A percentile compares a stretch with the other conserved stretches of the same genome.
These are phyloP conservation scores for Rhinogobio ventralis DNA, from an alignment of 2,797 vertebrate genomes.

Conservation along the genomic window DNA sequence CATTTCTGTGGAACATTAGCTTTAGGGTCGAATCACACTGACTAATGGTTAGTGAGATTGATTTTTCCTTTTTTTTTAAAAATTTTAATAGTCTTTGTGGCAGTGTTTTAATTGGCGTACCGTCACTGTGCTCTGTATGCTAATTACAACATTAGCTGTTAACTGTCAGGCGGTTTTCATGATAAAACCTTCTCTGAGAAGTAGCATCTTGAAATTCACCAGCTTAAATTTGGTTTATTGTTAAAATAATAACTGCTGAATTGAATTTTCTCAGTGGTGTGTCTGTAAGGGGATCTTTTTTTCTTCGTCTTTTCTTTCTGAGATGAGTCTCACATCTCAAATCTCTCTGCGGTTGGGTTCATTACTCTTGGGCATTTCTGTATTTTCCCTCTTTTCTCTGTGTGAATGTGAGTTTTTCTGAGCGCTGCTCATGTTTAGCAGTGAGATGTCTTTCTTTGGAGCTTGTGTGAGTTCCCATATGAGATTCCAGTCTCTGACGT, in stretches of 20 bases:
- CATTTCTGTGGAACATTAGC: not conserved
- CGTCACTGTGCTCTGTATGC: not conserved
- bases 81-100: not conserved
- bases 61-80: not conserved
- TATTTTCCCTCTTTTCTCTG: not conserved
- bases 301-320: not conserved
- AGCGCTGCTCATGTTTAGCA: not conserved
- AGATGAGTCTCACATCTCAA: conserved; percentile 8
- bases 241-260: not conserved
- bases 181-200: not conserved
- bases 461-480: not conserved
- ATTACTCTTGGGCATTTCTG: conserved; percentile 6
- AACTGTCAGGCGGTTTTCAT: not conserved
- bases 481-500: not conserved
- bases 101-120: not conserved
- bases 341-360: not conserved
- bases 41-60: not conserved
- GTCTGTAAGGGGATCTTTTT: conserved; percentile 2
- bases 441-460: not conserved
- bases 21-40: not conserved
- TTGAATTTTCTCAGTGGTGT: not conserved
- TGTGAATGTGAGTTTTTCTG: conserved; percentile 2
- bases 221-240: not conserved
- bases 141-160: not conserved
- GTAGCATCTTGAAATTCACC: not conserved